Percentiles rank a stretch among this genome's conserved stretches.
phyloP scores from a whole-genome alignment of 64 coral and sea anemone species.

The Montipora capricornis region DNA sequence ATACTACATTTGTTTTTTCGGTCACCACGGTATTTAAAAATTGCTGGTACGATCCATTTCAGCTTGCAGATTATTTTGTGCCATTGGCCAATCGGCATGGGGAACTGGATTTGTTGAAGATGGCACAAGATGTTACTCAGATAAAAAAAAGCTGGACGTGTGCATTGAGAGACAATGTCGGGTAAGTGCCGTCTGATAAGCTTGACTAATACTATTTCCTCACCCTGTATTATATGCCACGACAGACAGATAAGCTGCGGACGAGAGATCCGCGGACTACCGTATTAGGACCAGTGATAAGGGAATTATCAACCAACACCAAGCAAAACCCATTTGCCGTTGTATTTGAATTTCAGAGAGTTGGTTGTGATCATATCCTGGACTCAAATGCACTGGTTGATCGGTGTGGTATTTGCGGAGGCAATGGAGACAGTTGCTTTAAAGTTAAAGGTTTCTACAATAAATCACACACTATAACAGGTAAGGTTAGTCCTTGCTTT shows the following conservation, averaged over 20 bases:
- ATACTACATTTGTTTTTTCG: too few species aligned
- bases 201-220: too few species aligned
- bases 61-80: neutral
- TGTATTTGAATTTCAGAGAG: neutral
- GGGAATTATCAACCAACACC: too few species aligned
- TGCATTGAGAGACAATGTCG: neutral
- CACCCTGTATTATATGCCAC: too few species aligned
- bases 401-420: constrained; percentile 19
- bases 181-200: neutral
- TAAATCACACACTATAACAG: neutral
- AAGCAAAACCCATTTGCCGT: neutral
- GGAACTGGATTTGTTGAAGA: neutral
- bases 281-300: too few species aligned
- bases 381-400: neutral
- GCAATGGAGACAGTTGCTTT: constrained; percentile 7
- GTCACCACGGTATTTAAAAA: neutral
- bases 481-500: neutral
- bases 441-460: neutral
- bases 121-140: neutral
- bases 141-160: neutral
- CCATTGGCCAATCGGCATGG: accelerated
- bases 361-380: constrained; percentile 20
- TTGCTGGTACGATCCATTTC: neutral
- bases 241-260: too few species aligned
- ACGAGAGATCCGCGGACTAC: too few species aligned